A percentile compares a stretch with the other conserved stretches of the same genome.
These are phyloP conservation scores for Paramisgurnus dabryanus DNA, from an alignment of 2,113 vertebrate genomes.

Conservation along the genomic window DNA sequence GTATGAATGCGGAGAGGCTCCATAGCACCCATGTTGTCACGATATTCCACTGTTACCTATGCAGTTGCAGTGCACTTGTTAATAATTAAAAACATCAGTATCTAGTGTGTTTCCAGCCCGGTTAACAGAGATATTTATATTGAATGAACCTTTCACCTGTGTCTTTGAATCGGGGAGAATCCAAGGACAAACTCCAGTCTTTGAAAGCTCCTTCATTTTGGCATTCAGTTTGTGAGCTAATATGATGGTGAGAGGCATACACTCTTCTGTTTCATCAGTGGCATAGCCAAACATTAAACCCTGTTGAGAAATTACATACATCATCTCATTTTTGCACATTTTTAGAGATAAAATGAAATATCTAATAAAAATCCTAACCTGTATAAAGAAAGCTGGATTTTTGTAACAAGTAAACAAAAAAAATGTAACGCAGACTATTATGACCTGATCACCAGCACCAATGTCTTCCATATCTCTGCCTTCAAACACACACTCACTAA, in stretches of 20 bases:
- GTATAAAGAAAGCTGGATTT: too few relatives aligned
- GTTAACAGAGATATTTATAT: not conserved
- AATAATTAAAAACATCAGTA: conserved; percentile 11
- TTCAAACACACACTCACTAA: conserved; percentile 73
- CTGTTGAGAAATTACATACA: conserved; percentile 48
- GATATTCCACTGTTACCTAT: conserved; percentile 77
- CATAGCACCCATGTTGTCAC: conserved; percentile 70
- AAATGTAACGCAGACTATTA: not conserved
- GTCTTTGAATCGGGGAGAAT: conserved; percentile 75
- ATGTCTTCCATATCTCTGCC: conserved; percentile 71
- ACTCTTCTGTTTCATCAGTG: conserved; percentile 77
- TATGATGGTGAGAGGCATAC: conserved; percentile 73
- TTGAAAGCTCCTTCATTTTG: conserved; percentile 70
- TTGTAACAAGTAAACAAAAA: not conserved
- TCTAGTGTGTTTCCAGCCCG: not conserved
- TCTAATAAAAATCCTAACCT: too few relatives aligned
- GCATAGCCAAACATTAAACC: conserved; percentile 80
- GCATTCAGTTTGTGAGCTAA: conserved; percentile 74
- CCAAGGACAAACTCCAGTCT: conserved; percentile 71
- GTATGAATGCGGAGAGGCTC: conserved; percentile 75
- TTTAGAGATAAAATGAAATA: too few relatives aligned
- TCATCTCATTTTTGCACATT: too few relatives aligned
- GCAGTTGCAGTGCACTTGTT: not conserved
- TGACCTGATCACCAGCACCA: conserved; percentile 77
- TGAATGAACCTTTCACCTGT: conserved; percentile 62